These are phyloP conservation scores for Lasiurus borealis DNA, from an alignment of 2,113 vertebrate species.

Conservation along the genomic window DNA sequence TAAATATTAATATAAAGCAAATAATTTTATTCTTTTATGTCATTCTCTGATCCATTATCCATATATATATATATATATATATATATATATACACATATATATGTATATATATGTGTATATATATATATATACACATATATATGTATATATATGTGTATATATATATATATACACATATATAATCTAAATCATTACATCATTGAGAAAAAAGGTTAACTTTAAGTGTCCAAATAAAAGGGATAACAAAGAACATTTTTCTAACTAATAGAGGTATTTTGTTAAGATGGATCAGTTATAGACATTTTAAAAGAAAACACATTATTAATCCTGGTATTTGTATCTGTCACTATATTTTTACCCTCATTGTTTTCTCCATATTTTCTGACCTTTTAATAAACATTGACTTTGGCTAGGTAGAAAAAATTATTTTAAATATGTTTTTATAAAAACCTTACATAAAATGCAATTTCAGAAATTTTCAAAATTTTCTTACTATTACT, in stretches of 20 bases:
- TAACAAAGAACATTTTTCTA: not conserved
- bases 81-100: not conserved
- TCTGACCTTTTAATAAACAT: not conserved
- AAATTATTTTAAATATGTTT: slow-evolving; percentile 9
- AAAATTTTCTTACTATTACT: not conserved
- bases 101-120: not conserved
- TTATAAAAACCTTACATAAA: not conserved
- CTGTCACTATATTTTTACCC: not conserved
- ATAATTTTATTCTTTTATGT: slow-evolving; percentile 34
- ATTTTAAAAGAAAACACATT: not conserved
- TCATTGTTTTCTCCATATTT: slow-evolving; percentile 11
- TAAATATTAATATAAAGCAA: slow-evolving; percentile 71
- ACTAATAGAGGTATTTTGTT: not conserved
- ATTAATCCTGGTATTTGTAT: not conserved
- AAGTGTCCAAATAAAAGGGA: not conserved
- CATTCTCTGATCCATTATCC: not conserved
- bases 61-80: not conserved
- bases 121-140: not conserved
- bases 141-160: not conserved
- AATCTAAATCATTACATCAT: not conserved
- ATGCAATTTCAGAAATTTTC: not conserved
- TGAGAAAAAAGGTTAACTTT: not conserved
- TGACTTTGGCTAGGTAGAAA: not conserved
- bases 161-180: too few species aligned
- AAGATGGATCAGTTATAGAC: not conserved